Evolutionary conservation across 2,797 vertebrate species (phyloP), one percentile per base, ranked within the genome.

Genomic region (Onychomys arenicola): DNA sequence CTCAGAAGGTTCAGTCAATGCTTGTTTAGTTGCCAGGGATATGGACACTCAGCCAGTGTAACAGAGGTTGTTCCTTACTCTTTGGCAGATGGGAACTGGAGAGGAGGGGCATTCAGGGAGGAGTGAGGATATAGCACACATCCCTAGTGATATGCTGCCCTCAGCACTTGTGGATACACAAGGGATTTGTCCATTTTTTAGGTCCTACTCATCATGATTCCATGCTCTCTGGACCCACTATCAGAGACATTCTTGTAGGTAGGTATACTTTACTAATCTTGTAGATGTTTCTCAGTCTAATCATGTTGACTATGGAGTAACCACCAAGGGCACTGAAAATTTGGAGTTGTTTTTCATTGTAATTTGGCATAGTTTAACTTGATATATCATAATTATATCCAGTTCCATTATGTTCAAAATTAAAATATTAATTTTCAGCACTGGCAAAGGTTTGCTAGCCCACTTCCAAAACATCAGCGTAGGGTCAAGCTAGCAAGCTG

Each of bases 371-470:
- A 82, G 80, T 40, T 23, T 61, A 40, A 61, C 14, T 37, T 82
- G 80, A 40, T 61, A 40, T 82, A 6, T 40, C n/a, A 59, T 81
- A 81, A 37, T 81, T 59, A 59, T 81, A 59, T 59, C 12, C 11
- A 95, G 37, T 78, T 94, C 49, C 78, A 77, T 93, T 90, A 14
- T 86, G 23, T 86, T 96, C 46, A 93, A 76, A 92, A 77, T 76
- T 59, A 52, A 92, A 95, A 37, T 88, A 52, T 55, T 71, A 57
- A 37, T 81, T 93, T 71, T 73, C 16, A 81, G 9, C 43, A 6
- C 73, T 89, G 19, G 27, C 4, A 73, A 78, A 75, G 73, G 37
- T 43, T 73, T 75, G 21, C 23, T 75, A 43, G 73, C 40, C 37
- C 27, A 82, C 23, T 82, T 61, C n/a, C 21, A 59, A 82, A 81